Conservation (phyloP, 2,888 invertebrate species). For the Spatulosminthurus flaviceps region DNA sequence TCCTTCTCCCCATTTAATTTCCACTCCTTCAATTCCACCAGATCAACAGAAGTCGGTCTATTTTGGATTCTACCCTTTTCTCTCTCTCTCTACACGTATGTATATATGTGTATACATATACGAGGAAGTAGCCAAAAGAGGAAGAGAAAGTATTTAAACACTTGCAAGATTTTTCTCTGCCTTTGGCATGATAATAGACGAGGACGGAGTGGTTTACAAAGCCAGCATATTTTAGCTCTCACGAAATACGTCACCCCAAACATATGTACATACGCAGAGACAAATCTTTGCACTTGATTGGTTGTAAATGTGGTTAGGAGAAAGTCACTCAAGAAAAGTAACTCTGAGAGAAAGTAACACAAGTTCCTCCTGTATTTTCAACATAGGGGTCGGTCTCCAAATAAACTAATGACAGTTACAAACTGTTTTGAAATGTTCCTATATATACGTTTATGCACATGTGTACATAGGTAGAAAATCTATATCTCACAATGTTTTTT, state of each 20-base stretch:
- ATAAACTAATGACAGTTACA: too few species aligned
- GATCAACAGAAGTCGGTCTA: neutral
- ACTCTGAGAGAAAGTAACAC: neutral
- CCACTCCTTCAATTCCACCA: slow-evolving; percentile 9
- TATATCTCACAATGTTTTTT: too few species aligned
- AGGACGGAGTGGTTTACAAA: neutral
- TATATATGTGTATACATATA: neutral
- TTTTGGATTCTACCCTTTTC: too few species aligned
- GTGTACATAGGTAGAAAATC: neutral
- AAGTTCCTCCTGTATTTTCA: too few species aligned
- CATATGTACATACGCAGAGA: too few species aligned
- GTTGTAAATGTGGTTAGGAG: too few species aligned
- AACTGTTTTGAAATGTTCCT: too few species aligned
- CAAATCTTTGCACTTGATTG: too few species aligned
- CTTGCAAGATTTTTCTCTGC: neutral
- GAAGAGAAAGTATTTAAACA: neutral
- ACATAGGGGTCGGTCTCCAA: too few species aligned
- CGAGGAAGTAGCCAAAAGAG: neutral
- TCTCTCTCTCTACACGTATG: too few species aligned
- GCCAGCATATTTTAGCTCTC: neutral
- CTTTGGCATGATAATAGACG: neutral
- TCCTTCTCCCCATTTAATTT: slow-evolving; percentile 10
- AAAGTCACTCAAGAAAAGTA: neutral
- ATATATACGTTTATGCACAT: neutral
- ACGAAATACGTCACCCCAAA: too few species aligned